Evolutionary conservation across 1,140 invertebrate species (phyloP), one percentile per base, ranked within the genome.

Genomic region (Grapholita molesta): DNA sequence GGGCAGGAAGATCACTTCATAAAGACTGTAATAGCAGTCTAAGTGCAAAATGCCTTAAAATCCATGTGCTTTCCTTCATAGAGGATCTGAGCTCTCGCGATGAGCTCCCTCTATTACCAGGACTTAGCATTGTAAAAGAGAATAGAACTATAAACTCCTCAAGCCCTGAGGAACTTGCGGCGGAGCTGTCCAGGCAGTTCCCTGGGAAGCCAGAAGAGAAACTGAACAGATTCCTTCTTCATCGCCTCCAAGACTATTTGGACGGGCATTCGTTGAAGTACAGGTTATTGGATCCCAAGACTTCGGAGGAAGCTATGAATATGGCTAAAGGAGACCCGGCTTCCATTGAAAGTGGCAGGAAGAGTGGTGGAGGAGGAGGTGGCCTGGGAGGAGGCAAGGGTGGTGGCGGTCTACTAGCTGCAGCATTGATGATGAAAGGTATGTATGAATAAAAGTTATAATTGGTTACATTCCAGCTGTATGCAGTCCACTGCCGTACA

Each of bases 191-290:
- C 0, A 92, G 95, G 28, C 95, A 95, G 69, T 96, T 95, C 79
- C 95, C 96, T 2, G 95, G 95, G 69, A 96, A 96, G 76, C 93
- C 95, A 0, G 95, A 96, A 65, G 95, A 95, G 61, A 93, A 96
- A n/a, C 78, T 97, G 6, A 96, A 97, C 76, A 94, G 95, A 8
- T 96, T 88, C 68, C 70, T 92, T 3, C 67, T 92, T 33, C 89
- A 90, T 64, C 78, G 88, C 18, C 81, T 96, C 5, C 93, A 94
- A 32, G 94, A 93, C 70, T 96, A 96, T 67, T 84, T 97, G 6
- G 95, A 95, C 82, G 95, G 94, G 1, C 95, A 96, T 76, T 94
- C 95, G 0, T 88, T 97, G 55, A 95, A 93, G 28, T 94, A 97
- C 67, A 95, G 95, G 68, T 87, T 97, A 25, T 92, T 96, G 75